Evolutionary conservation across 1,140 invertebrate species (phyloP).

Genomic region (Bombus superbus): DNA sequence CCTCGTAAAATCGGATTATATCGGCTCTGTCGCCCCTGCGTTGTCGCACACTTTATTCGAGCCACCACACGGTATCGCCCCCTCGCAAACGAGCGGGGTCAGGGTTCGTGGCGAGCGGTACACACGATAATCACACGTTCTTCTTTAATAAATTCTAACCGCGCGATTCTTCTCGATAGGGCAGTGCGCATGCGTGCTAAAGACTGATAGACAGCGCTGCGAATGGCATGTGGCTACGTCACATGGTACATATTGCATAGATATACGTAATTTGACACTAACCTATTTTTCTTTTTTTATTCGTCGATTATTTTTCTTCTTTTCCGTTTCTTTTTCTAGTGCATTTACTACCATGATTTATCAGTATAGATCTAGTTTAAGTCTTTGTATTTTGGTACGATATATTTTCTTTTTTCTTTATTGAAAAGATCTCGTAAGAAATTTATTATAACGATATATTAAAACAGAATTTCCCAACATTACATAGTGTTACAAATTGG

Average conservation of each 20-base stretch:
- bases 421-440: no score
- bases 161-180: not conserved
- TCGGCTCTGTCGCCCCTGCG: slow-evolving; percentile 63
- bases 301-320: not conserved
- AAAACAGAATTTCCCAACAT: no score
- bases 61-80: slow-evolving; percentile 56
- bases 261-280: no score
- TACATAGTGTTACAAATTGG: no score
- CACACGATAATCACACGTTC: slow-evolving; percentile 14
- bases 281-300: not conserved
- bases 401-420: not conserved
- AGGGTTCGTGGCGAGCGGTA: slow-evolving; percentile 41
- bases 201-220: not conserved
- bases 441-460: no score
- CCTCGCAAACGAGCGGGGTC: slow-evolving; percentile 41
- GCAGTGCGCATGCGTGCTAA: not conserved
- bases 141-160: slow-evolving; percentile 7
- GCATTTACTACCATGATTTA: no score
- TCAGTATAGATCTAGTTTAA: no score
- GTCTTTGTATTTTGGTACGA: not conserved
- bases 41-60: slow-evolving; percentile 67
- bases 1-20: slow-evolving; percentile 75
- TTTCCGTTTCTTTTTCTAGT: no score
- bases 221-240: no score
- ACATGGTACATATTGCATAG: not conserved